Percentiles rank a stretch among this genome's conserved stretches.
phyloP scores from a whole-genome alignment of 1,140 invertebrate species.

The Ceratitis capitata region DNA sequence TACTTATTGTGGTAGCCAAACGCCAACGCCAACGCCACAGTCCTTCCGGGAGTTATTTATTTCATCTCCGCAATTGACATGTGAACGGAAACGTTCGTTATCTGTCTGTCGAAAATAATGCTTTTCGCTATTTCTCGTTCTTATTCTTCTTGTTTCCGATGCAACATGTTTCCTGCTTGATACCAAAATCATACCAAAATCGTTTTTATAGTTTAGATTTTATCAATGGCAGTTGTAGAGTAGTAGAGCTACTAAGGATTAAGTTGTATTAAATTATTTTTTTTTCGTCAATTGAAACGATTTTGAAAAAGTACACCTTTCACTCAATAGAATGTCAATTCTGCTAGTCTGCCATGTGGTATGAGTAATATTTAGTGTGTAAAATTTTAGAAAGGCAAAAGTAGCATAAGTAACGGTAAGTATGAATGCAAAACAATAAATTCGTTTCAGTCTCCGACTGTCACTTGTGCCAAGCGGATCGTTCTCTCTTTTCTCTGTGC shows the following conservation, averaged over 20 bases:
- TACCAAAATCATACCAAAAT: background rate
- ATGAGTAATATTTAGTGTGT: too few species aligned
- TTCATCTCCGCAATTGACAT: slow-evolving; percentile 30
- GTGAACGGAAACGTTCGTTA: slow-evolving; percentile 29
- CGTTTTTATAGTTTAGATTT: background rate
- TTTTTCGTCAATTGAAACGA: background rate
- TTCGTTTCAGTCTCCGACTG: too few species aligned
- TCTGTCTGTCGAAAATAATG: slow-evolving; percentile 7
- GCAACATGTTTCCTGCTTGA: background rate
- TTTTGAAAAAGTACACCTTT: too few species aligned
- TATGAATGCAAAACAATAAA: too few species aligned
- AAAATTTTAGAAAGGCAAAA: too few species aligned
- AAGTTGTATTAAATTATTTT: background rate
- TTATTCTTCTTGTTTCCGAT: slow-evolving; percentile 7
- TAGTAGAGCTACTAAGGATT: background rate
- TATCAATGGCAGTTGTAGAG: background rate
- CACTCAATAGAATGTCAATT: too few species aligned
- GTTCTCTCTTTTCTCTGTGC: too few species aligned
- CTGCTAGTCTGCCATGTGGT: too few species aligned
- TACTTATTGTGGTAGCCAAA: background rate
- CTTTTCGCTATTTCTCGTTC: background rate
- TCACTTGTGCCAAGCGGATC: too few species aligned
- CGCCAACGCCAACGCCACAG: background rate
- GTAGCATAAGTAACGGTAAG: too few species aligned
- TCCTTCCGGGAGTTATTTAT: slow-evolving; percentile 27